These are phyloP conservation scores for Nansenia antarctica DNA, from an alignment of 2,113 vertebrate genomes.

Conservation along the genomic window DNA sequence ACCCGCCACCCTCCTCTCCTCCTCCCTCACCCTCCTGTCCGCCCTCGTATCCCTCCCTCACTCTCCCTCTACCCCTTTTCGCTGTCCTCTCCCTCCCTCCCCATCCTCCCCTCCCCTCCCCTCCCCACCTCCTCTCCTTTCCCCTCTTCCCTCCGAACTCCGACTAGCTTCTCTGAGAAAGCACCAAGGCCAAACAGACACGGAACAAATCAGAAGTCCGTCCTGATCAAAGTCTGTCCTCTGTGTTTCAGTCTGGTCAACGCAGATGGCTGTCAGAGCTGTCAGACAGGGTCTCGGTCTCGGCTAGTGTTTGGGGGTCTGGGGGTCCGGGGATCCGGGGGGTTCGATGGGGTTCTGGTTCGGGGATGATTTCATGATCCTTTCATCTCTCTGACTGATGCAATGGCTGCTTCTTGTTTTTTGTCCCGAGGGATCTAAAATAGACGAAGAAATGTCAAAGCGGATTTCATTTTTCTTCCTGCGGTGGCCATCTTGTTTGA, in stretches of 20 bases:
- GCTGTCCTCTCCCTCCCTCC: not conserved
- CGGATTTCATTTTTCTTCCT: conserved; percentile 56
- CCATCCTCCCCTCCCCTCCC: not conserved
- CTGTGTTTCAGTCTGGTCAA: conserved; percentile 51
- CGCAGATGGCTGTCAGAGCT: conserved; percentile 61
- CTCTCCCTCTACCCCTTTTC: not conserved
- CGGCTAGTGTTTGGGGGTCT: no score
- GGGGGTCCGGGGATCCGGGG: not conserved
- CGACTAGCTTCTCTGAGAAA: conserved; percentile 25
- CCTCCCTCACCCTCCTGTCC: not conserved
- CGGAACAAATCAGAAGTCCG: conserved; percentile 40
- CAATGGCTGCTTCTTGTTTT: conserved; percentile 63
- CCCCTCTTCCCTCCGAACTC: conserved; percentile 16
- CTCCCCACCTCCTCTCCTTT: conserved; percentile 1
- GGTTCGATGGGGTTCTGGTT: conserved; percentile 35
- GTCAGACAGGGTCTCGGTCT: no score
- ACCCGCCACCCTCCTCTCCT: not conserved
- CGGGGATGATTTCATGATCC: conserved; percentile 49
- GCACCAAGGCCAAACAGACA: conserved; percentile 24
- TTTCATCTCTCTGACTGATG: conserved; percentile 74
- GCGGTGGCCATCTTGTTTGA: conserved; percentile 43
- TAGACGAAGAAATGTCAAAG: conserved; percentile 69
- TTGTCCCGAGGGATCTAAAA: conserved; percentile 58
- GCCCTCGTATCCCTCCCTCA: not conserved
- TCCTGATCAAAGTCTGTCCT: conserved; percentile 56